Percentiles rank a stretch among this genome's conserved stretches.
Conservation (phyloP, 1,140 invertebrate genomes). For the Drosophila seguyi region DNA sequence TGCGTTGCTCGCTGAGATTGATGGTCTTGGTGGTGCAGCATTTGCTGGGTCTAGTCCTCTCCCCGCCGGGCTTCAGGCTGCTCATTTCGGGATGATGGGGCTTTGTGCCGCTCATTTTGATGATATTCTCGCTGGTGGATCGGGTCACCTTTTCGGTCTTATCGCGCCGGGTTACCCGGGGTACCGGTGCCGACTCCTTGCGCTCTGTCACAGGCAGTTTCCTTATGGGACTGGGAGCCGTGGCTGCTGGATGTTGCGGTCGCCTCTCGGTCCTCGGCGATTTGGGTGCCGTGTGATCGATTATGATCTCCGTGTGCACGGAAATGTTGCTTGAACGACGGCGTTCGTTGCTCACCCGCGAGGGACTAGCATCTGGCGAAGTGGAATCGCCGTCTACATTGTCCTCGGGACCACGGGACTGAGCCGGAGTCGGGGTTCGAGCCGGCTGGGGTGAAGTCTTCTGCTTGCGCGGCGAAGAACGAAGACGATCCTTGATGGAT, state of each 20-base stretch:
- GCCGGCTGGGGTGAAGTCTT: constrained; percentile 39
- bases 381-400: constrained; percentile 64
- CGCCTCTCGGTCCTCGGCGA: constrained; percentile 46
- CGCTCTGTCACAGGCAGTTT: constrained; percentile 76
- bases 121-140: constrained; percentile 86
- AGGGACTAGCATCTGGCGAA: constrained; percentile 73
- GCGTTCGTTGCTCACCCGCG: constrained; percentile 65
- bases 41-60: constrained; percentile 72
- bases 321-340: constrained; percentile 82
- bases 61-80: constrained; percentile 44
- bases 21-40: constrained; percentile 84
- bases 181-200: constrained; percentile 79
- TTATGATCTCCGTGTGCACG: constrained; percentile 80
- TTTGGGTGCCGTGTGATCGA: constrained; percentile 71
- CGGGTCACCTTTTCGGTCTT: constrained; percentile 86
- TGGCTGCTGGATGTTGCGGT: constrained; percentile 1
- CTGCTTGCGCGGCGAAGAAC: constrained; percentile 70
- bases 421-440: constrained; percentile 23
- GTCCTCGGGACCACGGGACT: constrained; percentile 37
- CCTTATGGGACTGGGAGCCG: constrained; percentile 26
- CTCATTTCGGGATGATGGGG: constrained; percentile 72
- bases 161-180: constrained; percentile 84
- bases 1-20: constrained; percentile 82
- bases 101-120: constrained; percentile 85
- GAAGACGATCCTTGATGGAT: constrained; percentile 72